Evolutionary conservation across 2,888 invertebrate species (phyloP).

Genomic region (Lochmaea crataegi): DNA sequence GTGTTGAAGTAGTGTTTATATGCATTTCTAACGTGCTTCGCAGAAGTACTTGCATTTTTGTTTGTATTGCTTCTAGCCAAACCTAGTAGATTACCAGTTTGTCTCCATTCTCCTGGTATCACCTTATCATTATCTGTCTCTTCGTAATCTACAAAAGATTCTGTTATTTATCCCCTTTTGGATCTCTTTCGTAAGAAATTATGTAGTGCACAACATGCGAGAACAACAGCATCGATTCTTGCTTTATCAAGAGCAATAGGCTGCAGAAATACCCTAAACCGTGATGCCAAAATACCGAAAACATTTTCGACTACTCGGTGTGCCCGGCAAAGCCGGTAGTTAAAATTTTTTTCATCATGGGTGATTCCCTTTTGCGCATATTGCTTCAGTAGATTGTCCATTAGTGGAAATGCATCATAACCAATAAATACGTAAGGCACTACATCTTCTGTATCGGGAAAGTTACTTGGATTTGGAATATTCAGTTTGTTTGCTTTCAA

Average conservation of each 20-base stretch:
- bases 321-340: conserved; percentile 21
- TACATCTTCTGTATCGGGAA: conserved; percentile 16
- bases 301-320: conserved; percentile 28
- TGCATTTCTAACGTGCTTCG: conserved; percentile 26
- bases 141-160: conserved; percentile 37
- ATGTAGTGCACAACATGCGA: conserved; percentile 38
- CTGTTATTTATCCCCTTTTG: conserved; percentile 34
- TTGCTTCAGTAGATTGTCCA: conserved; percentile 39
- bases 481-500: conserved; percentile 17
- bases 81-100: conserved; percentile 32
- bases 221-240: conserved; percentile 30
- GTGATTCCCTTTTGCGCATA: conserved; percentile 29
- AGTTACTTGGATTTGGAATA: conserved; percentile 28
- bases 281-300: conserved; percentile 28
- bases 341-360: conserved; percentile 35
- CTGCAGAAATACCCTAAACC: conserved; percentile 30
- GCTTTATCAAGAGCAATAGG: conserved; percentile 25
- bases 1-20: conserved; percentile 38
- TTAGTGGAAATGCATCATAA: conserved; percentile 27
- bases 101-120: conserved; percentile 39
- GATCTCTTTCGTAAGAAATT: conserved; percentile 30
- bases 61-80: conserved; percentile 27
- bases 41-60: conserved; percentile 30
- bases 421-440: no score
- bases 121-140: conserved; percentile 30